phyloP scores from a whole-genome alignment of 2,888 invertebrate species.

The Leucoptera coffeella region DNA sequence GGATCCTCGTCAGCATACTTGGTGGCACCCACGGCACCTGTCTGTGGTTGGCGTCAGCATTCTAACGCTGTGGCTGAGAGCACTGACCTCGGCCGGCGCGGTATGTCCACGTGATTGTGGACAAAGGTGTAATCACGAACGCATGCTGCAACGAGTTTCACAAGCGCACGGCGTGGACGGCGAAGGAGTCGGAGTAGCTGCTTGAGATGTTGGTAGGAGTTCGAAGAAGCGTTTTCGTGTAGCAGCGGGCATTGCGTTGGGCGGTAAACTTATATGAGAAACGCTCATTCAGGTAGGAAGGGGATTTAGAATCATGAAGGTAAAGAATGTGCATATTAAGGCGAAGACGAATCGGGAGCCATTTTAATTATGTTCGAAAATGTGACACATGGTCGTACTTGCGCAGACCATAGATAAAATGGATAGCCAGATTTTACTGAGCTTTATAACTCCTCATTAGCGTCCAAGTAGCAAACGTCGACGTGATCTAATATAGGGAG shows the following conservation, averaged over 20 bases:
- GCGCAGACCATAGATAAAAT: constrained; percentile 2
- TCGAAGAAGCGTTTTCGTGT: not conserved
- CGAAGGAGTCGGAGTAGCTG: not conserved
- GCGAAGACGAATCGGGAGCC: no score
- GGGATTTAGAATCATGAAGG: not conserved
- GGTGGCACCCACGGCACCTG: no score
- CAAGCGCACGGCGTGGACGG: not conserved
- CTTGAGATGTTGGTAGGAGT: not conserved
- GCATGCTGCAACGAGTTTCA: not conserved
- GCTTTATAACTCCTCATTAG: no score
- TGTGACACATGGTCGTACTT: constrained; percentile 1
- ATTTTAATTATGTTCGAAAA: not conserved
- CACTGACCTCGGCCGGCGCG: no score
- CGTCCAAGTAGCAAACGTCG: no score
- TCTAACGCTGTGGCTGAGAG: no score
- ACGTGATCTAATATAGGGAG: no score
- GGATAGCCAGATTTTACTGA: no score
- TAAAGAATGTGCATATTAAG: not conserved
- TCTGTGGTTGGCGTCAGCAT: constrained; percentile 1
- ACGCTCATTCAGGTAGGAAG: not conserved
- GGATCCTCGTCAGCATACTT: no score
- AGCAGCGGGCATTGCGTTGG: not conserved
- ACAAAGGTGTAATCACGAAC: constrained; percentile 3
- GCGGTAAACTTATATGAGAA: not conserved
- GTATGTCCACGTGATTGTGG: no score